phyloP scores from a whole-genome alignment of 1,140 invertebrate species.

The Drosophila tani region DNA sequence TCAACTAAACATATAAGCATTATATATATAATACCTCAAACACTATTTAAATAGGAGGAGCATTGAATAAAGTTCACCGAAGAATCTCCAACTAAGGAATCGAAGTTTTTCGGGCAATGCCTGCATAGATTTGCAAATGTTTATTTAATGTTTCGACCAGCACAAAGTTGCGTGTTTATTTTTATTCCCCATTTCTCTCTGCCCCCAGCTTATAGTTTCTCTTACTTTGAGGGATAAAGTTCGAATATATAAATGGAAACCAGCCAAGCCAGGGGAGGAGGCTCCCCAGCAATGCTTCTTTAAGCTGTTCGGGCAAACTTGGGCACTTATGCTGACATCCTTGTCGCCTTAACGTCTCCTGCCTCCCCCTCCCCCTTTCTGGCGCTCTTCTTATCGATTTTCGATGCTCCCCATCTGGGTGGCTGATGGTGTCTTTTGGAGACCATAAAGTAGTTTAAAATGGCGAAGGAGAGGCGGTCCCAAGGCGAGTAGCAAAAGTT shows the following conservation, averaged over 20 bases:
- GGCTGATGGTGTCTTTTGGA: not conserved
- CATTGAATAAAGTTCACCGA: not conserved
- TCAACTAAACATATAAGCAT: too few species aligned
- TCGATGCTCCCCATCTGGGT: constrained; percentile 32
- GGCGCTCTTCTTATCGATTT: constrained; percentile 60
- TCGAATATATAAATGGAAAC: constrained; percentile 4
- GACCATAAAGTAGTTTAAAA: constrained; percentile 22
- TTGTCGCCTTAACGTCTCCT: constrained; percentile 3
- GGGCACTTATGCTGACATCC: constrained; percentile 49
- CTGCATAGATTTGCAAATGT: constrained; percentile 30
- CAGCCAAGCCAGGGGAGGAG: not conserved
- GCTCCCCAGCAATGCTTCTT: constrained; percentile 18
- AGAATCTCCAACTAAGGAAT: not conserved
- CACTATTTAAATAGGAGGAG: not conserved
- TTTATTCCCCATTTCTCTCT: constrained; percentile 1
- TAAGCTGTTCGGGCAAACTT: constrained; percentile 48
- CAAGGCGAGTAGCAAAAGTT: not conserved
- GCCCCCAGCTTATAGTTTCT: constrained; percentile 3
- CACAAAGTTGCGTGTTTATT: constrained; percentile 15
- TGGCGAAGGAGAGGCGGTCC: not conserved
- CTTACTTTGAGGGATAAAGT: constrained; percentile 1
- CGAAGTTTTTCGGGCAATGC: not conserved
- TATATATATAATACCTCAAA: too few species aligned
- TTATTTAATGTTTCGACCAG: constrained; percentile 29
- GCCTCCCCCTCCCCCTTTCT: not conserved